These are phyloP conservation scores for Gorilla gorilla DNA, from an alignment of 2,113 vertebrate species.

Conservation along the genomic window DNA sequence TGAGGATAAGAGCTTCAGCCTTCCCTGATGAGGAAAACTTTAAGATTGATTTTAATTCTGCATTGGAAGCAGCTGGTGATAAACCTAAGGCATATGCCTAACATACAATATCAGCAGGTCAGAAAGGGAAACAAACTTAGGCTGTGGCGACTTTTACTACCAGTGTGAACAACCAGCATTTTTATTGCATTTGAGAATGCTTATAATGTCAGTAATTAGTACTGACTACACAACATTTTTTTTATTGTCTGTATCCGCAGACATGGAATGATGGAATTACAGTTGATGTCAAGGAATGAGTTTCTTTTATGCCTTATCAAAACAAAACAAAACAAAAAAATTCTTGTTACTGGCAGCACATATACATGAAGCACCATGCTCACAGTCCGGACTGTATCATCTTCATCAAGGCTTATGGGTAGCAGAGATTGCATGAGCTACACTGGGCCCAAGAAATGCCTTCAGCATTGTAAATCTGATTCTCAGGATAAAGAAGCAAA, in stretches of 20 bases:
- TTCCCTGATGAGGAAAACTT: not conserved
- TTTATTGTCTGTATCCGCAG: conserved; percentile 94
- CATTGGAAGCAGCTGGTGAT: not conserved
- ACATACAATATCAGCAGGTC: not conserved
- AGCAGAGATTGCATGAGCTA: conserved; percentile 75
- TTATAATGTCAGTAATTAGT: conserved; percentile 93
- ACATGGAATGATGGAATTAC: conserved; percentile 97
- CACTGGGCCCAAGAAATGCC: conserved; percentile 75
- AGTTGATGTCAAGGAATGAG: conserved; percentile 95
- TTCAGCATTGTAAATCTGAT: conserved; percentile 72
- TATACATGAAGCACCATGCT: conserved; percentile 88
- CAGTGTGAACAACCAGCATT: conserved; percentile 96
- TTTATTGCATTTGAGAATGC: conserved; percentile 99
- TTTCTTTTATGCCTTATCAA: conserved; percentile 91
- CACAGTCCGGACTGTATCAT: conserved; percentile 87
- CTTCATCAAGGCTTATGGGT: conserved; percentile 83
- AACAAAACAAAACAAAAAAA: conserved; percentile 79
- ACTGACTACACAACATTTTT: conserved; percentile 94
- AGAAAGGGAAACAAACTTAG: conserved; percentile 75
- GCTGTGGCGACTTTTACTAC: conserved; percentile 86
- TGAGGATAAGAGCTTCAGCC: not conserved
- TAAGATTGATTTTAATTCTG: not conserved
- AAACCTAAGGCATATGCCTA: not conserved
- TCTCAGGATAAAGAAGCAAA: conserved; percentile 79
- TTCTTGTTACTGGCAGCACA: conserved; percentile 87